Base-by-base conservation (phyloP, 2,888 invertebrate species). In the Caenorhabditis sp. region DNA sequence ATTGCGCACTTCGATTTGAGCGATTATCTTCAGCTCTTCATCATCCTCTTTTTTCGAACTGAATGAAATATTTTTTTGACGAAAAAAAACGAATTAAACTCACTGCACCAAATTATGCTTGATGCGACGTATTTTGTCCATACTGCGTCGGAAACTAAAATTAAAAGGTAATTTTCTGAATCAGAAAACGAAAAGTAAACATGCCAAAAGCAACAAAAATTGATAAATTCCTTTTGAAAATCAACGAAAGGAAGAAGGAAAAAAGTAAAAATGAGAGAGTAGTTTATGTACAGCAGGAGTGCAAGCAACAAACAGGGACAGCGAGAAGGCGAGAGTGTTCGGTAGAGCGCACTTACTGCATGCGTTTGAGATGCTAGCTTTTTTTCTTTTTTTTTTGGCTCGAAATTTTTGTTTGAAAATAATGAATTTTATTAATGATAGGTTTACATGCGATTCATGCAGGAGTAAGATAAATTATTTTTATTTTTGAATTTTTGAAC, bases 1-100 rank as follows among this genome's bases (percentile, higher is more conserved):
- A 58, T 76, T 78, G 3, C 79, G 55, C 12, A 19, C 8, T 27
- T 76, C 76, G 23, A 80, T 54, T 12, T 24, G 21, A 14, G 58
- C 60, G 27, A 78, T 60, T 1, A 14, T 51, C 23, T 65, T 63
- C 14, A 76, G 51, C 31, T 76, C 76, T 27, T 74, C 76, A 27
- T 77, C 77, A 10, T 59, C 59, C 5, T 24, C 24, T 59, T 24
- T 43, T 43, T 23, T 59, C 26, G 58, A 58, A 1, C 19, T 21
- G 37, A n/a, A n/a, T n/a, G n/a, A n/a, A n/a, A n/a, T n/a, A n/a
- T n/a, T n/a, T n/a, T n/a, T n/a, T n/a, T n/a, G n/a, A n/a, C n/a
- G n/a, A n/a, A n/a, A n/a, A n/a, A n/a, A n/a, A n/a, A n/a, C n/a
- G n/a, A n/a, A n/a, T 21, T 21, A 3, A 4, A 62, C 71, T 63